Base-by-base conservation (phyloP, 2,888 invertebrate species). In the Alentia gelatinosa region DNA sequence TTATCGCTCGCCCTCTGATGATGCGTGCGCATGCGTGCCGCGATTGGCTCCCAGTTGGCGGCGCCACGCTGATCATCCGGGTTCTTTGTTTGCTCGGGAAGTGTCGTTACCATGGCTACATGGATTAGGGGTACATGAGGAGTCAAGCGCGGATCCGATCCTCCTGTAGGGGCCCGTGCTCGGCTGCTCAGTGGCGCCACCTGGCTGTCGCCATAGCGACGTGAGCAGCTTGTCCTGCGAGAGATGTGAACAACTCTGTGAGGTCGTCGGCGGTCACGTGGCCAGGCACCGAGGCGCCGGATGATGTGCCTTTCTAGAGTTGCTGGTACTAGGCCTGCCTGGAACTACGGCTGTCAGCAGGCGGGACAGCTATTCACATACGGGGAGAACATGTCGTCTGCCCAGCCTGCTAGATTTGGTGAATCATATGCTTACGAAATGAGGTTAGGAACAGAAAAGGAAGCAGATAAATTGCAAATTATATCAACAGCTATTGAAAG, bases 41-140 rank as follows among this genome's bases (percentile, higher is more conserved):
- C 30, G 68, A 68, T 68, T 68, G 68, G 68, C 68, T n/a, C 23
- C 56, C n/a, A n/a, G 19, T 56, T 56, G 56, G 56, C 56, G 26
- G 68, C 68, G 68, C 68, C 68, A 30, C 12, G 30, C 26, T 68
- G 68, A 68, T 68, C 68, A 68, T 68, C 68, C 68, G 68, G 68
- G 30, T 30, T 68, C 68, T 68, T 68, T 68, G 68, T 68, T 68
- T 68, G 68, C 68, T 26, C 68, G 68, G 68, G 68, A 68, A 68
- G 68, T 68, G 68, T 68, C n/a, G 68, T 68, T 68, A 30, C 68
- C 68, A 68, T 68, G 68, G 68, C 33, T 26, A 68, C 68, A 30
- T 30, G 68, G 30, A 68, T 68, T 68, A 68, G 26, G 33, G 63
- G 68, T 30, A 30, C 68, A 68, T 68, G 68, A 68, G 68, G 68